Evolutionary conservation across 2,888 invertebrate genomes (phyloP).

Genomic region (Deroplatys truncata): DNA sequence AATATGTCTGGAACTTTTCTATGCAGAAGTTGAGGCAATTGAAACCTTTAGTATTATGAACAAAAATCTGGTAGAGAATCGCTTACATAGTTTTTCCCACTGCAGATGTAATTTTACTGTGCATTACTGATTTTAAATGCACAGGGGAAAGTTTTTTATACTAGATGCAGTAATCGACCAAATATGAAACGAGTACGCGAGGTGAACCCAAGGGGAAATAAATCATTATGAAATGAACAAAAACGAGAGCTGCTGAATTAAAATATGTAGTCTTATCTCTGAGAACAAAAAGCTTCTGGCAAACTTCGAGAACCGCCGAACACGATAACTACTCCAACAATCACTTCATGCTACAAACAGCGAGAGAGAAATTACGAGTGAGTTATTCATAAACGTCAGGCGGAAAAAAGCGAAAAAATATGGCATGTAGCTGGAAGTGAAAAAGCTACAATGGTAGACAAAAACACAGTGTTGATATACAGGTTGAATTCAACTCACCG

Average conservation of each 20-base stretch:
- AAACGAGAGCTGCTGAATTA: not conserved
- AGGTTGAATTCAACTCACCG: not conserved
- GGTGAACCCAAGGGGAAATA: too few relatives aligned
- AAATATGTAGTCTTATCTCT: not conserved
- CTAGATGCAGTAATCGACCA: too few relatives aligned
- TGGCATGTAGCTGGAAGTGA: not conserved
- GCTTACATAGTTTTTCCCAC: too few relatives aligned
- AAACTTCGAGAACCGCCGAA: not conserved
- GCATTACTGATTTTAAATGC: too few relatives aligned
- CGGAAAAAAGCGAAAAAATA: not conserved
- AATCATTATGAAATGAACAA: not conserved
- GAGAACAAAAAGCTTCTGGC: not conserved
- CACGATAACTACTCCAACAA: not conserved
- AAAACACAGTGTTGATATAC: not conserved
- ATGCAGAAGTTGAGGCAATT: too few relatives aligned
- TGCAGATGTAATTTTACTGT: too few relatives aligned
- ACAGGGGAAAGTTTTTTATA: too few relatives aligned
- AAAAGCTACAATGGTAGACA: not conserved
- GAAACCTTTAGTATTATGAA: too few relatives aligned
- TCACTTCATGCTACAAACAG: not conserved
- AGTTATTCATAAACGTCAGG: not conserved
- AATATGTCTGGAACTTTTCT: too few relatives aligned
- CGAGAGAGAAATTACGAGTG: not conserved
- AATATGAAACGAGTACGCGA: too few relatives aligned
- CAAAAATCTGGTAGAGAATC: too few relatives aligned